Conservation (phyloP, 2,113 vertebrate species). For the Meriones unguiculatus region DNA sequence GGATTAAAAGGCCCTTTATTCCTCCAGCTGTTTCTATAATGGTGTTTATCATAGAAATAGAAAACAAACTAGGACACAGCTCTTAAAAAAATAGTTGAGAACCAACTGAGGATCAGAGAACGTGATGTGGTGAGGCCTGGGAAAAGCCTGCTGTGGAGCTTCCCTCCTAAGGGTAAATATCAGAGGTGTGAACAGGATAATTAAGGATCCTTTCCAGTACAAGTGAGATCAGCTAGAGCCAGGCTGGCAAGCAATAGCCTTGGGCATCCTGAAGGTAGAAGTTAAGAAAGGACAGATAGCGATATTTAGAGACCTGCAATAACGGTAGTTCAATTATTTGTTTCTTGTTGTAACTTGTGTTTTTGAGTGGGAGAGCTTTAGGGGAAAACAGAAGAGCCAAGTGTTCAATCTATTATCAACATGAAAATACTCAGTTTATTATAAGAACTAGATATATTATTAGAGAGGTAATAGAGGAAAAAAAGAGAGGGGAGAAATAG, state of each 20-base stretch:
- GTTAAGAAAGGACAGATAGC: not conserved
- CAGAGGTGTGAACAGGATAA: not conserved
- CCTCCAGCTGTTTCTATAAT: too few species aligned
- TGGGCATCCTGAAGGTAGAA: not conserved
- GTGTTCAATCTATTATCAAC: not conserved
- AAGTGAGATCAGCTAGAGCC: not conserved
- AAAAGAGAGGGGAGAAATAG: not conserved
- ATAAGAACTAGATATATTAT: not conserved
- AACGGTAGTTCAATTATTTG: not conserved
- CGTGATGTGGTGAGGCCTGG: not conserved
- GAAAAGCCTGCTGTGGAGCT: not conserved
- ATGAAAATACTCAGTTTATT: not conserved
- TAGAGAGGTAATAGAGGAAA: not conserved
- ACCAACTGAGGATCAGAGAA: not conserved
- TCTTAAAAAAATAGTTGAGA: not conserved
- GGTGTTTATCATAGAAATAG: not conserved
- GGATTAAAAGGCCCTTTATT: not conserved
- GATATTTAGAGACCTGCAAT: constrained; percentile 39
- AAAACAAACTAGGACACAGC: not conserved
- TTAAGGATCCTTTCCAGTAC: constrained; percentile 25
- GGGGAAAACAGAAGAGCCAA: not conserved
- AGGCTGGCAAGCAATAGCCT: not conserved
- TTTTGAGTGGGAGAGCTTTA: constrained; percentile 5
- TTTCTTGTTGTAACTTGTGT: constrained; percentile 46
- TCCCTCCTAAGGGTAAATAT: not conserved